phyloP scores from a whole-genome alignment of 2,113 vertebrate species.

The Cisticola juncidis region DNA sequence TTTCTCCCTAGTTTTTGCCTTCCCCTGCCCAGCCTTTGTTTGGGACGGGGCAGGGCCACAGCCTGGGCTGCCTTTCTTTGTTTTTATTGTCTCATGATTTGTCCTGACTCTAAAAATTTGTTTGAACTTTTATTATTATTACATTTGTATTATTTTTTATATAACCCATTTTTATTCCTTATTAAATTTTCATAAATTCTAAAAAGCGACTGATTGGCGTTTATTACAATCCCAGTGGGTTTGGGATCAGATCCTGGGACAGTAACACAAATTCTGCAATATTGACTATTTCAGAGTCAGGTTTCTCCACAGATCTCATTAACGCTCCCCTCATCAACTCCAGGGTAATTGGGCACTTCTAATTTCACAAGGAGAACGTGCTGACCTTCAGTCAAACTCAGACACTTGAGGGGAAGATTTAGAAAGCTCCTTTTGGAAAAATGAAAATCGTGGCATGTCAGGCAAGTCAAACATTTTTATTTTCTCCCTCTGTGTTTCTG shows the following conservation, averaged over 20 bases:
- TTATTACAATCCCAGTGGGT: accelerated
- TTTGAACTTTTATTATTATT: no score
- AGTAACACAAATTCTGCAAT: background rate
- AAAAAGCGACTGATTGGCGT: no score
- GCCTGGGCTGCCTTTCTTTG: no score
- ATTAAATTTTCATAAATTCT: no score
- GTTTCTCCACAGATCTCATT: background rate
- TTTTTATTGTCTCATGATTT: no score
- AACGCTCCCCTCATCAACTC: background rate
- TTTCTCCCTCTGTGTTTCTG: background rate
- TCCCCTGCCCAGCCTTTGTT: no score
- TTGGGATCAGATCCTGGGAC: background rate
- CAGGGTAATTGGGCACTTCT: background rate
- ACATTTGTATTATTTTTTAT: no score
- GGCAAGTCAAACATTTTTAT: background rate
- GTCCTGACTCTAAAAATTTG: no score
- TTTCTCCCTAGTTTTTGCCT: no score
- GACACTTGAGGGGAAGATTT: background rate
- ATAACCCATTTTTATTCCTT: no score
- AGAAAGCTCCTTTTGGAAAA: background rate
- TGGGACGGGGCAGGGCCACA: no score
- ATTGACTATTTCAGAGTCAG: background rate
- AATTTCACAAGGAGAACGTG: background rate
- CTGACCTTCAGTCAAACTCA: slow-evolving; percentile 22
- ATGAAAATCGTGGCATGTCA: background rate